Evolutionary conservation across 2,888 invertebrate genomes (phyloP).

Genomic region (Zygogramma bicolorata): DNA sequence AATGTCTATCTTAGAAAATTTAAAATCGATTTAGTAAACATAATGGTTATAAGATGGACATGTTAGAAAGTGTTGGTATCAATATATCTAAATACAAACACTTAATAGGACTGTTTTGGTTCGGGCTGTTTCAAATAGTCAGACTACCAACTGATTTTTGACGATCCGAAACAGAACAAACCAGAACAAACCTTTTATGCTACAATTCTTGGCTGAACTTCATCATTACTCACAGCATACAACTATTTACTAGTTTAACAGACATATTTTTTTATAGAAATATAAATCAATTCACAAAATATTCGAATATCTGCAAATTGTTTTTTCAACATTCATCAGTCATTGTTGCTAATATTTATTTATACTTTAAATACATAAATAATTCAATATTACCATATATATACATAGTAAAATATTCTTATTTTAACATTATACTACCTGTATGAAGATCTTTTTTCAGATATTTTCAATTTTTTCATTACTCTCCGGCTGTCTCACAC

Average conservation of each 20-base stretch:
- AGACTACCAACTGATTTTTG: too few species aligned
- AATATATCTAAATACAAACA: too few species aligned
- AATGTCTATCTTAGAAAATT: too few species aligned
- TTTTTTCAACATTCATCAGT: slow-evolving; percentile 59
- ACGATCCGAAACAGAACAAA: too few species aligned
- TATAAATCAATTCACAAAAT: slow-evolving; percentile 60
- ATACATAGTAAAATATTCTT: slow-evolving; percentile 29
- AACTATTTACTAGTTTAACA: slow-evolving; percentile 54
- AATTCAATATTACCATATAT: slow-evolving; percentile 31
- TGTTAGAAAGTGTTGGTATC: too few species aligned
- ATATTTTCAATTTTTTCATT: neutral
- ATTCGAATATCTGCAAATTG: slow-evolving; percentile 54
- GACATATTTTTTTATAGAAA: slow-evolving; percentile 52
- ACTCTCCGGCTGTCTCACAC: neutral
- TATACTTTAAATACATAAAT: slow-evolving; percentile 43
- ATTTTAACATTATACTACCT: slow-evolving; percentile 6
- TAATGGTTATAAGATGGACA: too few species aligned
- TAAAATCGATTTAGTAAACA: too few species aligned
- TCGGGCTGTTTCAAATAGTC: too few species aligned
- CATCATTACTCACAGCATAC: neutral
- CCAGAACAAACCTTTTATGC: neutral
- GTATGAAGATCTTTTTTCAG: neutral
- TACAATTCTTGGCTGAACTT: neutral
- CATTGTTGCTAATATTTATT: slow-evolving; percentile 44
- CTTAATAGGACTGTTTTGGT: too few species aligned